These are phyloP conservation scores for Heliconius aoede DNA, from an alignment of 2,888 invertebrate genomes.

Conservation along the genomic window DNA sequence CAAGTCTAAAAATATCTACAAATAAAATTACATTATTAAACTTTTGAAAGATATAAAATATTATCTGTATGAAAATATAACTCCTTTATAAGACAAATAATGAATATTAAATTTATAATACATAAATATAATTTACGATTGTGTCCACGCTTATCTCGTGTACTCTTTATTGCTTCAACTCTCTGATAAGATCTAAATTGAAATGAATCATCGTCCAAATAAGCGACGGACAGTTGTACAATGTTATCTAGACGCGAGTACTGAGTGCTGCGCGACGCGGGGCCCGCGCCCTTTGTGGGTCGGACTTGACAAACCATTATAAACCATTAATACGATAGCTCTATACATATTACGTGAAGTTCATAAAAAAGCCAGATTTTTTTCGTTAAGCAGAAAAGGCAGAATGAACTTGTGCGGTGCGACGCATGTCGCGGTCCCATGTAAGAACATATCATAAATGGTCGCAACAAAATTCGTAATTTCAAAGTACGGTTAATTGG, in stretches of 20 bases:
- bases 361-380: neutral
- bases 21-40: neutral
- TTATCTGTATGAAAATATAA: neutral
- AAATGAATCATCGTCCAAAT: slow-evolving; percentile 35
- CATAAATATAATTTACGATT: neutral
- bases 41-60: too few relatives aligned
- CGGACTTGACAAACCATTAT: too few relatives aligned
- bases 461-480: too few relatives aligned
- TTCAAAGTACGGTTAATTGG: too few relatives aligned
- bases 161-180: slow-evolving; percentile 34
- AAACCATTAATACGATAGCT: neutral
- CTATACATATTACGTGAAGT: neutral
- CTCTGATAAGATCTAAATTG: slow-evolving; percentile 34
- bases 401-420: too few relatives aligned
- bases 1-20: neutral
- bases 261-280: too few relatives aligned
- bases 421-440: too few relatives aligned
- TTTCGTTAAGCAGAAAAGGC: too few relatives aligned
- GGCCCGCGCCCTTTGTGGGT: neutral
- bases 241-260: slow-evolving; percentile 16
- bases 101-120: too few relatives aligned
- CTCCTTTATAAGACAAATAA: too few relatives aligned
- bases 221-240: slow-evolving; percentile 14
- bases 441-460: too few relatives aligned
- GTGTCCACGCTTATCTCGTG: slow-evolving; percentile 24